phyloP scores from a whole-genome alignment of 2,888 invertebrate species.

The Teleogryllus oceanicus region DNA sequence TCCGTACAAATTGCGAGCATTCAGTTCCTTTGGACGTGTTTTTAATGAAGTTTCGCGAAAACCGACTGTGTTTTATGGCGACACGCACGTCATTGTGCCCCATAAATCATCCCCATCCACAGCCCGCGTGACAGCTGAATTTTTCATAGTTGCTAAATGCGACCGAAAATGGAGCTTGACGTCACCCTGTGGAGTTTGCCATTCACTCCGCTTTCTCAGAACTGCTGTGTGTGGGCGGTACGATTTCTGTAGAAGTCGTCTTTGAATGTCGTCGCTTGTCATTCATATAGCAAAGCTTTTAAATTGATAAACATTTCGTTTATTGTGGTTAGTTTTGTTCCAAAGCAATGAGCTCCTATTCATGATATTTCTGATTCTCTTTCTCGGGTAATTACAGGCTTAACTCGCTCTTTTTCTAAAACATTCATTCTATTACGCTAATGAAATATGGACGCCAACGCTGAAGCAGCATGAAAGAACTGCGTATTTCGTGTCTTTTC shows the following conservation, averaged over 20 bases:
- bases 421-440: no score
- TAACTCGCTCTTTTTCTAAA: no score
- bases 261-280: no score
- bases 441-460: no score
- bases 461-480: no score
- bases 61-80: not conserved
- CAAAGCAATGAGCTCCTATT: no score
- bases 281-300: no score
- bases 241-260: not conserved
- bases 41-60: not conserved
- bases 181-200: not conserved
- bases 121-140: not conserved
- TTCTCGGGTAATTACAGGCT: no score
- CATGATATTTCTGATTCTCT: no score
- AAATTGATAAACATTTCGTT: no score
- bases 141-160: constrained; percentile 18
- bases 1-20: constrained; percentile 5
- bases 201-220: not conserved
- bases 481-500: no score
- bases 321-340: no score
- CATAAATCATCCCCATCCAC: not conserved
- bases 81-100: not conserved
- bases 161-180: not conserved
- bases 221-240: not conserved
- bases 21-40: constrained; percentile 2